Base-by-base conservation (phyloP, 2,113 vertebrate species). In the Ceuthmochares aereus region DNA sequence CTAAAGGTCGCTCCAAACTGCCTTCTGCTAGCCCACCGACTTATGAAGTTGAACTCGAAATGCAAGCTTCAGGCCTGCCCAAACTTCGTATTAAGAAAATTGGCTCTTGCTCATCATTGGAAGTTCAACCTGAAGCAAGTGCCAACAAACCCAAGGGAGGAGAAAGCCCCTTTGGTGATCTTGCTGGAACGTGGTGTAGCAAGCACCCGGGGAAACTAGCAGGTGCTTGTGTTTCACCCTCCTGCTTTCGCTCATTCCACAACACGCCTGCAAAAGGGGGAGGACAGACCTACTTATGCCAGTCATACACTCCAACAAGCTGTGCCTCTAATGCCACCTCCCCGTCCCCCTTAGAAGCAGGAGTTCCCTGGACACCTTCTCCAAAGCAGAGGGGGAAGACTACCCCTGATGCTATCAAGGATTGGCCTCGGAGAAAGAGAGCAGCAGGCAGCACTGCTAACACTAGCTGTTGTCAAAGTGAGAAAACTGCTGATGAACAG, bases 251-350 rank as follows among this genome's bases (percentile, higher is more conserved):
- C n/a, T 97, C 97, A 60, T 95, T 96, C 32, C 99, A 98, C 20
- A 97, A 95, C 77, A 99, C 99, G 0, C 99, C 99, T 4, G 97
- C 99, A 25, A 99, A 99, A 84, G 97, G 96, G 6, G 89, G 97
- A 4, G 97, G 99, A 25, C 99, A 99, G 67, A 99, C 98, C 4
- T 99, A 98, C 78, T 99, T 99, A 93, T 99, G 99, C 94, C 99
- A 99, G 93, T 98, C 99, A 2, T 99, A 99, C 75, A 99, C 99
- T 9, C 99, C 99, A 6, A 99, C 99, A 6, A 98, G 59, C 30
- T 97, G 98, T 59, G 90, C 97, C 13, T 96, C 97, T 1, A 96
- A 90, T 3, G 96, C 98, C 27, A 87, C 97, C 29, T 99, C 99
- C 30, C 99, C 99, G 0, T 96, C 97, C 20, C 96, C 96, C 1